phyloP scores from a whole-genome alignment of 2,888 invertebrate species.

The Argynnis bischoffii region DNA sequence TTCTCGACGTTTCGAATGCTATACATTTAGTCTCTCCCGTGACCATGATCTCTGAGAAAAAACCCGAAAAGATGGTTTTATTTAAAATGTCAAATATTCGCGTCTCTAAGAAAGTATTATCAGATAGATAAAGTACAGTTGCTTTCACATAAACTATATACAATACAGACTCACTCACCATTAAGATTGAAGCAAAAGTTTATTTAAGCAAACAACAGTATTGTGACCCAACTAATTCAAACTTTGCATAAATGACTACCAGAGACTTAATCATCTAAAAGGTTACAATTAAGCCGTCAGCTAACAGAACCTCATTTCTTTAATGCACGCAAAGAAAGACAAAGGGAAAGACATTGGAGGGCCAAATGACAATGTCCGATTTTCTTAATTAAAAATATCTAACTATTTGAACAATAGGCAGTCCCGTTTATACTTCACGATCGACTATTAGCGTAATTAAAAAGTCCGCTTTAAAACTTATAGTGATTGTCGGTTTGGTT shows the following conservation, averaged over 20 bases:
- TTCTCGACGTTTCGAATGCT: too few species aligned
- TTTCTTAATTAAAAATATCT: slow-evolving; percentile 79
- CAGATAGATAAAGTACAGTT: too few species aligned
- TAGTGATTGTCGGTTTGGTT: neutral
- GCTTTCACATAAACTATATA: too few species aligned
- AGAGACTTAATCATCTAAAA: slow-evolving; percentile 46
- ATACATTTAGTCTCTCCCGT: too few species aligned
- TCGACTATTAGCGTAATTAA: slow-evolving; percentile 33
- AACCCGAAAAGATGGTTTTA: too few species aligned
- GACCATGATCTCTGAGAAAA: too few species aligned
- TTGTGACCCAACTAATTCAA: slow-evolving; percentile 23
- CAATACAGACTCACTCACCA: neutral
- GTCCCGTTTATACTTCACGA: slow-evolving; percentile 40
- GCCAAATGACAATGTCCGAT: slow-evolving; percentile 61
- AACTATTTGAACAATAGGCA: slow-evolving; percentile 64
- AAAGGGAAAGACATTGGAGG: slow-evolving; percentile 63
- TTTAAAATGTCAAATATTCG: too few species aligned
- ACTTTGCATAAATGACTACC: neutral
- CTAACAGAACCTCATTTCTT: slow-evolving; percentile 32
- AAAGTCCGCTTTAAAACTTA: slow-evolving; percentile 2
- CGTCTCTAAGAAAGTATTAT: too few species aligned
- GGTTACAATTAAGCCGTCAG: slow-evolving; percentile 35
- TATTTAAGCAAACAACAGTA: neutral
- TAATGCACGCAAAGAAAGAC: slow-evolving; percentile 48
- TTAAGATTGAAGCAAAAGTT: slow-evolving; percentile 3